A percentile compares a stretch with the other conserved stretches of the same genome.
phyloP scores from a whole-genome alignment of 1,140 invertebrate species.

The Brachionus rubens region DNA sequence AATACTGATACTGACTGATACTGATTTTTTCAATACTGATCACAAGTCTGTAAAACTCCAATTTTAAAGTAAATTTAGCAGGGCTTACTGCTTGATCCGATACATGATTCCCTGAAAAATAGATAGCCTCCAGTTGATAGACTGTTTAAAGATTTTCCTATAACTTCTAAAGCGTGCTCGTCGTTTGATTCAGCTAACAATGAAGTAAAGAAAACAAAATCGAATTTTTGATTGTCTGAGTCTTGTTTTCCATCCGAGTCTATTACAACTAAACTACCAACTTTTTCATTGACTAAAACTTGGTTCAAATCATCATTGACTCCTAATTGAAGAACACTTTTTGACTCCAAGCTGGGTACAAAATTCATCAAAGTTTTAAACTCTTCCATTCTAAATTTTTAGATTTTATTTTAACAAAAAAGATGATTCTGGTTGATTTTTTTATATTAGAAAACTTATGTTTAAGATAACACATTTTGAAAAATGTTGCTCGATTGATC shows the following conservation, averaged over 20 bases:
- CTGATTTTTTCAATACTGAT: background rate
- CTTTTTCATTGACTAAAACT: constrained; percentile 1
- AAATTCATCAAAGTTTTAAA: constrained; percentile 30
- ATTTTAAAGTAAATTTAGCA: background rate
- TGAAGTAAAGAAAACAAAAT: constrained; percentile 30
- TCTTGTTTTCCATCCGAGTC: background rate
- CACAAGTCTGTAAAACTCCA: background rate
- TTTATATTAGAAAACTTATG: background rate
- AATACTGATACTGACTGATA: constrained; percentile 2
- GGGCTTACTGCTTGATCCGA: constrained; percentile 54
- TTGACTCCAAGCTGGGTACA: constrained; percentile 16
- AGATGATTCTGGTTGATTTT: background rate
- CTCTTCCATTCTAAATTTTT: constrained; percentile 25
- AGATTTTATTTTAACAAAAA: background rate
- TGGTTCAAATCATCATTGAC: background rate
- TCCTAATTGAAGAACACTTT: constrained; percentile 7
- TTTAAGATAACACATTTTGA: background rate
- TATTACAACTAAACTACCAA: background rate
- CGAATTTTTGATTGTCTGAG: constrained; percentile 9
- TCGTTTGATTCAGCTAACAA: background rate
- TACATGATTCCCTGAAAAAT: constrained; percentile 62
- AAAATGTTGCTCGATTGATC: constrained; percentile 1
- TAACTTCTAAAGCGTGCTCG: background rate
- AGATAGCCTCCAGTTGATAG: constrained; percentile 62
- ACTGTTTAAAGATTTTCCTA: background rate